Base-by-base conservation (phyloP, 2,113 vertebrate genomes). In the Gasterosteus nipponicus region DNA sequence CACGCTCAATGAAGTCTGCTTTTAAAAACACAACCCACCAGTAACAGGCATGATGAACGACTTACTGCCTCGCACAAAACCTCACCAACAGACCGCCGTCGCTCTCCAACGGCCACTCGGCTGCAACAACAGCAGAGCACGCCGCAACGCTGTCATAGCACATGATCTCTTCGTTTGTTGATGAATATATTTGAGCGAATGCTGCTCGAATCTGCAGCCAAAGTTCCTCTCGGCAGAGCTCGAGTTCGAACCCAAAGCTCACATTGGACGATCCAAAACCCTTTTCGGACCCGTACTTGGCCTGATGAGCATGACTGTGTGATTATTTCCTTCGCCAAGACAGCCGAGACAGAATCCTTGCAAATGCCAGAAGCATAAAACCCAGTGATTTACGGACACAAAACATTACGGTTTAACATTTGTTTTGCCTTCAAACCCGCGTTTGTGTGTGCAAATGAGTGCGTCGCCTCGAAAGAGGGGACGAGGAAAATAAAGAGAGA, bases 361-460 rank as follows among this genome's bases (percentile, higher is more conserved):
- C 29, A 77, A 84, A 88, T 26, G 49, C 73, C 72, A 63, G 49
- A 88, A 66, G 64, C 68, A 71, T 86, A 81, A 87, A 91, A 84
- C 29, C 26, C 41, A 67, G 22, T 73, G 64, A 85, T 86, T 86
- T 86, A 89, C 38, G 6, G 78, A 86, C n/a, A 73, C 47, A 83
- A 84, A 88, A 85, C 84, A 81, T 64, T 10, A 79, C 77, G 31
- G 70, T 83, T 86, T 82, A 58, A 76, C 84, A 78, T 89, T 80
- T 85, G 67, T 87, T 90, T 89, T 90, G 69, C 68, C 80, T 87
- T 71, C 44, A 53, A 51, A 66, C 39, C 33, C 3, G 5, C 69
- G 70, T 54, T 63, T 7, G 41, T 70, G 79, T 69, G 74, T 60
- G 76, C 70, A 80, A 70, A 86, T 65, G 83, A 81, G 74, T 26